Evolutionary conservation across 2,888 invertebrate species (phyloP).

Genomic region (Taenaris catops): DNA sequence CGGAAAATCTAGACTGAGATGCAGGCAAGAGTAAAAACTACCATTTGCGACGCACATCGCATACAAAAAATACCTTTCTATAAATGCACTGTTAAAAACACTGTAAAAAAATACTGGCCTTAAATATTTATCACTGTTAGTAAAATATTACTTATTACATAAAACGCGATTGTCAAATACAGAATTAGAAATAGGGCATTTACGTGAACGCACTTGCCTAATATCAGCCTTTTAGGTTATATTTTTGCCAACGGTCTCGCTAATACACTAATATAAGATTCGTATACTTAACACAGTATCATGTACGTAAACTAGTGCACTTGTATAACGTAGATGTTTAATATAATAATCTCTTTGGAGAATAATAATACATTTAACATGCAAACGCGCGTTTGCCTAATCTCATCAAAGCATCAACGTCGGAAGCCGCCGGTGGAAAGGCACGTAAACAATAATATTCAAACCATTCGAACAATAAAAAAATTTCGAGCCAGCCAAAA

Average conservation of each 20-base stretch:
- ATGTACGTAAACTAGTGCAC: slow-evolving; percentile 43
- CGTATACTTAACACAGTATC: slow-evolving; percentile 75
- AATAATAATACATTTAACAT: slow-evolving; percentile 42
- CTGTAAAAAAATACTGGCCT: slow-evolving; percentile 31
- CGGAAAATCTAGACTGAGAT: slow-evolving; percentile 53
- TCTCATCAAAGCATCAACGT: slow-evolving; percentile 35
- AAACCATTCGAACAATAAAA: slow-evolving; percentile 41
- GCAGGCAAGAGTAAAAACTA: slow-evolving; percentile 28
- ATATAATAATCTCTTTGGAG: slow-evolving; percentile 65
- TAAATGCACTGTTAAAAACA: slow-evolving; percentile 27
- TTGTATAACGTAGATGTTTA: slow-evolving; percentile 22
- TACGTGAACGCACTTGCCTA: slow-evolving; percentile 16
- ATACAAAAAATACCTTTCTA: slow-evolving; percentile 28
- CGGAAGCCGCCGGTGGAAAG: slow-evolving; percentile 64
- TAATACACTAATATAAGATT: slow-evolving; percentile 45
- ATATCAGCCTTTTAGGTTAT: slow-evolving; percentile 22
- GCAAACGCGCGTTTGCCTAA: slow-evolving; percentile 53
- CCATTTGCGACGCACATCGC: slow-evolving; percentile 7
- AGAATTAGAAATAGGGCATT: slow-evolving; percentile 5
- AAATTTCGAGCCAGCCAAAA: slow-evolving; percentile 35
- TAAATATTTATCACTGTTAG: slow-evolving; percentile 20
- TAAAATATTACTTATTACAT: slow-evolving; percentile 21
- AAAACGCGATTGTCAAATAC: slow-evolving; percentile 11
- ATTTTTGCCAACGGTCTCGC: slow-evolving; percentile 42
- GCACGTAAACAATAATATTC: slow-evolving; percentile 64